Evolutionary conservation across 2,797 vertebrate species (phyloP).

Genomic region (Leptodactylus fallax): DNA sequence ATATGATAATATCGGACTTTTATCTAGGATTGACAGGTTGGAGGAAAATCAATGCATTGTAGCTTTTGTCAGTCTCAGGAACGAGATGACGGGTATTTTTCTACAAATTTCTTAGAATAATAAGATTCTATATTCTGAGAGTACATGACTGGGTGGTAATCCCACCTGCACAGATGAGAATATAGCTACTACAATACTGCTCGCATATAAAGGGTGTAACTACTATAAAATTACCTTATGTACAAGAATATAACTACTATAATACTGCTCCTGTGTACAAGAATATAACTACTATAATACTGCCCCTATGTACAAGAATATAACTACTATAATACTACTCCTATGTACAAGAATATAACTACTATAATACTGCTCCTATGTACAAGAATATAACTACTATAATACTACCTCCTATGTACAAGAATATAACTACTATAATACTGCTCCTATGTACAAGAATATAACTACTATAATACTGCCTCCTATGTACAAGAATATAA

Average conservation of each 20-base stretch:
- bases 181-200: background rate
- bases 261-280: background rate
- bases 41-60: constrained; percentile 63
- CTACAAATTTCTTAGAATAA: constrained; percentile 52
- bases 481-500: constrained; percentile 8
- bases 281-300: constrained; percentile 11
- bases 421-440: constrained; percentile 17
- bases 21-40: constrained; percentile 55
- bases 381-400: constrained; percentile 18
- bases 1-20: constrained; percentile 55
- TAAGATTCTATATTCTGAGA: constrained; percentile 26
- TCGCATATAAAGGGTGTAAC: background rate
- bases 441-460: constrained; percentile 11
- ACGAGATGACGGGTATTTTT: constrained; percentile 37
- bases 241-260: constrained; percentile 3
- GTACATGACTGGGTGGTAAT: constrained; percentile 54
- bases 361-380: background rate
- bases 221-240: constrained; percentile 6
- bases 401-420: constrained; percentile 11
- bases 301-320: background rate
- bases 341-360: background rate
- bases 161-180: constrained; percentile 57
- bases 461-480: constrained; percentile 17
- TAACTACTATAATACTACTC: background rate
- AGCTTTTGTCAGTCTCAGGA: constrained; percentile 44